Evolutionary conservation across 2,888 invertebrate species (phyloP), one percentile per base, ranked within the genome.

Genomic region (Ceriagrion tenellum): DNA sequence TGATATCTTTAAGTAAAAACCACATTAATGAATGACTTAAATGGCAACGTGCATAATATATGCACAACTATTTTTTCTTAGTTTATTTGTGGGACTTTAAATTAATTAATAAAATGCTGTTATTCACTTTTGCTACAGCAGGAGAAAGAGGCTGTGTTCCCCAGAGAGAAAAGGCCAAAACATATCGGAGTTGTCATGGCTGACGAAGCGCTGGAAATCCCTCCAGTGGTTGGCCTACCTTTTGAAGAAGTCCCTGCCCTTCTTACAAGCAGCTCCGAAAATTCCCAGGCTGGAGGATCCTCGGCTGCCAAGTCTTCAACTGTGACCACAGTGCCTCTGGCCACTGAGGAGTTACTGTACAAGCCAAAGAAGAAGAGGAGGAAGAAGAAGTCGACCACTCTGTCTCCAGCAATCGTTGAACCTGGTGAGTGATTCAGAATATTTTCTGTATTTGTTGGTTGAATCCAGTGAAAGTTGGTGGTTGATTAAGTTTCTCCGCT

Each of bases 131-230:
- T 23, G 10, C 18, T 12, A 81, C 35, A 18, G 4, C 95, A 96
- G 95, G 95, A 90, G 91, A 26, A 95, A 95, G 96, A 96, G 89
- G 95, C 96, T 95, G 96, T 90, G 96, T 96, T 88, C 63, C 91
- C 55, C 40, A 55, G 88, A 40, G 81, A 95, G 20, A 91, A 93
- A 93, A 91, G 30, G 20, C 59, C 30, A 18, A 59, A 30, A 63
- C 90, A 63, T 81, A 26, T 88, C 63, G 97, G 97, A 4, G 96
- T 97, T 2, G 96, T 98, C 26, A 97, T 97, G 23, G 97, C 98
- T 0, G 98, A 98, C 96, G 98, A 98, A 96, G 98, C 98, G 95
- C 97, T 98, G 96, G 98, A 98, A 97, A 96, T 98, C 93, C 98
- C 98, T 6, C 97, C 98, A 0, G 97, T 98, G 10, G 96, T 98